Percentiles rank a stretch among this genome's conserved stretches.
These are phyloP conservation scores for Xenopus petersii DNA, from an alignment of 2,797 vertebrate genomes.

Conservation along the genomic window DNA sequence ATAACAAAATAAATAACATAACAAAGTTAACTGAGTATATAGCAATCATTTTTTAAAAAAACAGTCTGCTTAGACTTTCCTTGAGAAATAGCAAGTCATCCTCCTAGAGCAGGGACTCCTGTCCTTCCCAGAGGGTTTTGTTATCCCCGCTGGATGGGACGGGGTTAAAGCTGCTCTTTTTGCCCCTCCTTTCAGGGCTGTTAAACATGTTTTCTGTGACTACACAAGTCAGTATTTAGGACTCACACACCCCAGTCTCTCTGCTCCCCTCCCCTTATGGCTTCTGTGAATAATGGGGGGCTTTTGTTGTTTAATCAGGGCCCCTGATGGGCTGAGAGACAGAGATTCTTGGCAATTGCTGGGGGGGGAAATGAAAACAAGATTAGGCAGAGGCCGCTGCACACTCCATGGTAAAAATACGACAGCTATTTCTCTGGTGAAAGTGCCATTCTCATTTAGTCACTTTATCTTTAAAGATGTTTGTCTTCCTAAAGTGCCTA, in stretches of 20 bases:
- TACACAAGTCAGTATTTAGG: conserved; percentile 72
- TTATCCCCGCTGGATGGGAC: background rate
- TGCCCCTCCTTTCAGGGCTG: conserved; percentile 38
- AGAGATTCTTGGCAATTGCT: conserved; percentile 91
- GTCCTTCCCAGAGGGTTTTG: no score
- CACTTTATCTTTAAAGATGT: conserved; percentile 86
- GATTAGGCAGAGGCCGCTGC: conserved; percentile 88
- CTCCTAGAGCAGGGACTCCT: no score
- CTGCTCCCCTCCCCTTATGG: conserved; percentile 68
- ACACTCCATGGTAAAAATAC: conserved; percentile 83
- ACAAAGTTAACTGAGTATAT: no score
- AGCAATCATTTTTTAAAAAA: no score
- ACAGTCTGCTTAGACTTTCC: no score
- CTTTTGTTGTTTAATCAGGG: conserved; percentile 93
- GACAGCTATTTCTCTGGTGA: conserved; percentile 79
- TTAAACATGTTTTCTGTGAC: conserved; percentile 65
- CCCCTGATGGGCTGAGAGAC: conserved; percentile 86
- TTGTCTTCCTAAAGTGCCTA: conserved; percentile 90
- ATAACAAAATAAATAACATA: no score
- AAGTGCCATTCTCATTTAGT: conserved; percentile 74
- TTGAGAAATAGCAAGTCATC: no score
- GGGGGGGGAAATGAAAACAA: conserved; percentile 86
- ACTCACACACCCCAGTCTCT: conserved; percentile 57
- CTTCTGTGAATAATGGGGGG: conserved; percentile 78
- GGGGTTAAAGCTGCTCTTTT: conserved; percentile 22